Evolutionary conservation across 2,888 invertebrate genomes (phyloP).

Genomic region (Cephus spinipes): DNA sequence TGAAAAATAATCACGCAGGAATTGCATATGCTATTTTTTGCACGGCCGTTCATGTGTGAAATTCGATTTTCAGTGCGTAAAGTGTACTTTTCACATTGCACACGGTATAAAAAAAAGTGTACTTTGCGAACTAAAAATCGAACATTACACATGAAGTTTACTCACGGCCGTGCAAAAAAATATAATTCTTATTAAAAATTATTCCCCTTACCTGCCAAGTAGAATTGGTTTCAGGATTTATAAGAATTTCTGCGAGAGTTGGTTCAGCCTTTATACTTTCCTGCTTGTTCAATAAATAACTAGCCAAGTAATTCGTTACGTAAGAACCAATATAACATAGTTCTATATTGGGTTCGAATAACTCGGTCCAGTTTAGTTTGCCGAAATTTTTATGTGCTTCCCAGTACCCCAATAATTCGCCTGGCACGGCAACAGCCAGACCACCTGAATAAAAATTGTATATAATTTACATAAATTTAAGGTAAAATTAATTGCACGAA

Average conservation of each 20-base stretch:
- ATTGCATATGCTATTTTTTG: too few relatives aligned
- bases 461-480: background rate
- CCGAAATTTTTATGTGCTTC: constrained; percentile 81
- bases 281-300: constrained; percentile 69
- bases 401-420: constrained; percentile 89
- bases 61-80: too few relatives aligned
- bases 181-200: background rate
- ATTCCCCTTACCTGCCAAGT: constrained; percentile 48
- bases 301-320: constrained; percentile 76
- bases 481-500: background rate
- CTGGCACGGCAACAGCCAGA: constrained; percentile 87
- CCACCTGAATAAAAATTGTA: constrained; percentile 68
- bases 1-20: too few relatives aligned
- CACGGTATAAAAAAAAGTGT: too few relatives aligned
- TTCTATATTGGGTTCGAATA: constrained; percentile 83
- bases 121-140: too few relatives aligned
- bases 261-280: constrained; percentile 71
- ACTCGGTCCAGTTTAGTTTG: constrained; percentile 79
- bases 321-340: constrained; percentile 79
- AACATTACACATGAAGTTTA: too few relatives aligned
- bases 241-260: constrained; percentile 70
- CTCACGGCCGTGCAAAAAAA: background rate
- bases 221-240: constrained; percentile 50
- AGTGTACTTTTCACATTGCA: too few relatives aligned
- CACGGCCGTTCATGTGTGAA: too few relatives aligned